Percentiles rank a stretch among this genome's conserved stretches.
Evolutionary conservation across 1,140 invertebrate genomes (phyloP).

Genomic region (Drosophila simulans): DNA sequence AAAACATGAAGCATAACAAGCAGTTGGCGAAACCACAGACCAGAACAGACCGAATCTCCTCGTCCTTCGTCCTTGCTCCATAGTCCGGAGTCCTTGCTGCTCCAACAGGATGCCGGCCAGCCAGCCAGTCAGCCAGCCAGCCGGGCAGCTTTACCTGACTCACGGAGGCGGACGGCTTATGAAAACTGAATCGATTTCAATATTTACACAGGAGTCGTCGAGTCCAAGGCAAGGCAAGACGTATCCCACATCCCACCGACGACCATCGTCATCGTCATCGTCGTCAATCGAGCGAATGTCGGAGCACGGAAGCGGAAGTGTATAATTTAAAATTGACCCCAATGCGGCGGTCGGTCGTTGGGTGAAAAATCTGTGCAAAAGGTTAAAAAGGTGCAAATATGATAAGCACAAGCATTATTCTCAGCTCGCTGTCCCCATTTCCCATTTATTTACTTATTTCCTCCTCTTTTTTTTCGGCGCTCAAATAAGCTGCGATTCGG

Average conservation of each 20-base stretch:
- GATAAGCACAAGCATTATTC: constrained; percentile 55
- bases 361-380: constrained; percentile 35
- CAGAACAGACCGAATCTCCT: constrained; percentile 16
- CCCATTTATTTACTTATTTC: constrained; percentile 3
- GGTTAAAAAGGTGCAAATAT: constrained; percentile 68
- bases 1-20: constrained; percentile 79
- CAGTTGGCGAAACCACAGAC: constrained; percentile 55
- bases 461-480: background rate
- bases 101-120: constrained; percentile 43
- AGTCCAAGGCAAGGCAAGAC: constrained; percentile 18
- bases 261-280: constrained; percentile 3
- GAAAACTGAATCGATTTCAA: constrained; percentile 81
- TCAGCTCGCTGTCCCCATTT: background rate
- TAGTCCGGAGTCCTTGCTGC: background rate
- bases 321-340: constrained; percentile 83
- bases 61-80: background rate
- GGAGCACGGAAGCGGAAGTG: constrained; percentile 74
- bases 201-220: constrained; percentile 68
- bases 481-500: constrained; percentile 23
- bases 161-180: constrained; percentile 44
- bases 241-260: background rate
- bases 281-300: constrained; percentile 75
- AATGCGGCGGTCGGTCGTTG: constrained; percentile 23
- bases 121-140: constrained; percentile 8
- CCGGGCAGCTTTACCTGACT: constrained; percentile 30